Conservation (phyloP, 2,888 invertebrate genomes). For the Philhelius pedissequus region DNA sequence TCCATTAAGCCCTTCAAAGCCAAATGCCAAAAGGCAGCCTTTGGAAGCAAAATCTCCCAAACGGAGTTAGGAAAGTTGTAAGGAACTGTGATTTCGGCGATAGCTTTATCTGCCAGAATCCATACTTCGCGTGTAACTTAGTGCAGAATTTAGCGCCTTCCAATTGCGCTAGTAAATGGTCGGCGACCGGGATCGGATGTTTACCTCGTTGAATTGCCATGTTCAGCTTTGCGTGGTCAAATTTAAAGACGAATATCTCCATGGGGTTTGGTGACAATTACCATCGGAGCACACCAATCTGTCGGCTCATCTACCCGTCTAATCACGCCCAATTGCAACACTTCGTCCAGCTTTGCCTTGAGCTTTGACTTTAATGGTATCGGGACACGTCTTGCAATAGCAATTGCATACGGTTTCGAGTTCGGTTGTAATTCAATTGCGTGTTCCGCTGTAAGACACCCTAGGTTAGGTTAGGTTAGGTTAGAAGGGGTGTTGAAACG, state of each 20-base stretch:
- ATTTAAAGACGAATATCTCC: too few species aligned
- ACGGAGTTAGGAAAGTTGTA: constrained; percentile 15
- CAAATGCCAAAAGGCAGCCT: not conserved
- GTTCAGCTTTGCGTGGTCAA: not conserved
- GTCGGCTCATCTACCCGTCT: not conserved
- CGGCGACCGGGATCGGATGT: not conserved
- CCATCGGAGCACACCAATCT: too few species aligned
- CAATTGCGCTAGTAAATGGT: not conserved
- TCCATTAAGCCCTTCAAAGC: too few species aligned
- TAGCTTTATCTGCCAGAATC: not conserved
- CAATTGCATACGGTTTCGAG: too few species aligned
- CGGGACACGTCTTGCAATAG: too few species aligned
- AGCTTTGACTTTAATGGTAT: too few species aligned
- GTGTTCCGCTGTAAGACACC: too few species aligned
- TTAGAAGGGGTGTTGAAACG: too few species aligned
- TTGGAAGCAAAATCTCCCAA: not conserved
- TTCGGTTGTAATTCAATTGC: too few species aligned
- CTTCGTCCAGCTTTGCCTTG: too few species aligned
- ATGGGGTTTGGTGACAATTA: too few species aligned
- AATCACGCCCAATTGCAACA: not conserved
- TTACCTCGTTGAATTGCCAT: not conserved
- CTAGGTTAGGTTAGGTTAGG: too few species aligned
- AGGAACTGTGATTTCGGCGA: not conserved
- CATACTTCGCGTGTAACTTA: not conserved
- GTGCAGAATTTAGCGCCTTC: not conserved